phyloP scores from a whole-genome alignment of 2,888 invertebrate genomes.

The Tethea ocularis region DNA sequence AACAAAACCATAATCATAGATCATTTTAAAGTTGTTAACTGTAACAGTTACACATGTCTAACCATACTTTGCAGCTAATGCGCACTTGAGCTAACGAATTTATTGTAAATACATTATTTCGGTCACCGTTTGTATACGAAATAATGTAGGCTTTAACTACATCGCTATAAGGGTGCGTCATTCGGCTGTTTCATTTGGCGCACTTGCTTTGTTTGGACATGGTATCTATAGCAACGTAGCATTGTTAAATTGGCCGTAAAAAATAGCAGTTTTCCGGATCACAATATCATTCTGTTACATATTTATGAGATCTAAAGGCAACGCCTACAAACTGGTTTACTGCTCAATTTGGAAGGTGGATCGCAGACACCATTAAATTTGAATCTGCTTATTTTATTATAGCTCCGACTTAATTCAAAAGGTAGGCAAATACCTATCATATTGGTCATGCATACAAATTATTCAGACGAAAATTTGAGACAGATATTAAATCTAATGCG shows the following conservation, averaged over 20 bases:
- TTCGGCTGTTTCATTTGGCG: neutral
- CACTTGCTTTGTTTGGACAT: conserved; percentile 37
- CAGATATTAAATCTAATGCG: neutral
- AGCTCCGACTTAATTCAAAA: neutral
- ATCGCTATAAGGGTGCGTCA: neutral
- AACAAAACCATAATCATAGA: too few relatives aligned
- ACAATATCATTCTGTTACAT: conserved; percentile 12
- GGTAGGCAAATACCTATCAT: neutral
- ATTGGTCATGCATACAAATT: neutral
- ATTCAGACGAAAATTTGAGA: neutral
- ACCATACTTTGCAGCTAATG: neutral
- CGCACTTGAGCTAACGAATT: neutral
- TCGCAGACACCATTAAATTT: neutral
- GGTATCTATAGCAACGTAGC: conserved; percentile 44
- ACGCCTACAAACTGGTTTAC: neutral
- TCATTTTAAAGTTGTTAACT: too few relatives aligned
- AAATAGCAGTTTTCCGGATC: conserved; percentile 25
- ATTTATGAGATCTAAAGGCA: conserved; percentile 12
- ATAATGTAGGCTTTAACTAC: neutral
- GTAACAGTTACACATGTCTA: too few relatives aligned
- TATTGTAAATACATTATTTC: neutral
- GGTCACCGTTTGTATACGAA: neutral
- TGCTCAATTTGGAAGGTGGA: neutral
- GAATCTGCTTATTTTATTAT: neutral
- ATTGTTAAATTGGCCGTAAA: conserved; percentile 34